Evolutionary conservation across 2,888 invertebrate species (phyloP), one percentile per base, ranked within the genome.

Genomic region (Pantelozetes paolii): DNA sequence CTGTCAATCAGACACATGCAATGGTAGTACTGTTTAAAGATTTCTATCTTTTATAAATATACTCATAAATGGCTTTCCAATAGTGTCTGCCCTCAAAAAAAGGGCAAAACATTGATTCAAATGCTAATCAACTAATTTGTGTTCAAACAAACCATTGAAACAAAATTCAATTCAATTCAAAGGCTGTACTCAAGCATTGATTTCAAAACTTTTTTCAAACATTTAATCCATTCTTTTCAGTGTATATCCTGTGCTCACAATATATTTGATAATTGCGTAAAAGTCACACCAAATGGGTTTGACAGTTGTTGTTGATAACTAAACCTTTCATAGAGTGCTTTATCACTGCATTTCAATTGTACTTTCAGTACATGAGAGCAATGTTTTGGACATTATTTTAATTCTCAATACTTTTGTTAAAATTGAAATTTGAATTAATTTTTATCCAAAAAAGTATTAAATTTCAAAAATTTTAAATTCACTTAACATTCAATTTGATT

Each of bases 1-100:
- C 64, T 36, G 64, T 64, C 64, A 64, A 64, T 64, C 64, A 64
- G 64, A 64, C 64, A 18, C 64, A 64, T 20, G 64, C 50, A n/a
- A 50, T 64, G 20, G 30, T 36, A n/a, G 30, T 36, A 36, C 30
- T 30, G 18, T 32, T 20, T 62, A 15, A 64, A 64, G 64, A 64
- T 64, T 64, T 13, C 62, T 3, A 64, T 64, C 64, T 64, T 5
- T 20, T 9, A 28, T 28, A 64, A 11, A 30, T 36, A 13, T 20
- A 64, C 40, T 32, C 64, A 36, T 36, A 64, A n/a, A 36, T 32
- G n/a, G 36, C 36, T 36, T 64, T 64, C 36, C 36, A 28, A 64
- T 32, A 36, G 6, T 59, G 36, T 64, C n/a, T 32, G 36, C 20
- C 20, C 6, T 9, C 23, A 26, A 54, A 59, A 28, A 59, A 59